A percentile compares a stretch with the other conserved stretches of the same genome.
Evolutionary conservation across 2,797 vertebrate genomes (phyloP).

Genomic region (Syndactyla subalaris): DNA sequence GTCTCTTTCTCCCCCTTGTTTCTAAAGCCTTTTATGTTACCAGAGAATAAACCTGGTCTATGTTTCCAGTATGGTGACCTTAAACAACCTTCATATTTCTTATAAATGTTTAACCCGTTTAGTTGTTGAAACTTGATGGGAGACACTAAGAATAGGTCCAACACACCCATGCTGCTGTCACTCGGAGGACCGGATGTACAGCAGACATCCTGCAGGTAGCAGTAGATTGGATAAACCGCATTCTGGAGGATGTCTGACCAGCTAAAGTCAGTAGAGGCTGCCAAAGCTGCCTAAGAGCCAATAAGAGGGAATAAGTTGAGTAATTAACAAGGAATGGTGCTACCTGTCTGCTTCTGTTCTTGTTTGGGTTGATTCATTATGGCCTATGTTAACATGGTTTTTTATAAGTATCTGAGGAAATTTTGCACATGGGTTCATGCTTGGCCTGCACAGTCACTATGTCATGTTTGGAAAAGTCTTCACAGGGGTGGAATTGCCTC

Average conservation of each 20-base stretch:
- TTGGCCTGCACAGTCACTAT: not conserved
- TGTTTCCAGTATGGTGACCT: not conserved
- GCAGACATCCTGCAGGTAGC: not conserved
- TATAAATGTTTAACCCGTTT: not conserved
- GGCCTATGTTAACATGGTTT: not conserved
- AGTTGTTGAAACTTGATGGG: not conserved
- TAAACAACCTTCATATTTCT: not conserved
- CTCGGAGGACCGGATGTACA: not conserved
- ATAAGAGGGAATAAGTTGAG: not conserved
- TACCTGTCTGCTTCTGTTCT: not conserved
- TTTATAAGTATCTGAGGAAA: not conserved
- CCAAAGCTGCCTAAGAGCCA: not conserved
- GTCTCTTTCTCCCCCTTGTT: not conserved
- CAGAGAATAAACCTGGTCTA: not conserved
- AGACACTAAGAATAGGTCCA: slow-evolving; percentile 3
- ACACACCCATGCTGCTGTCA: not conserved
- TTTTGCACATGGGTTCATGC: not conserved
- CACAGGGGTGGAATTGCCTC: not conserved
- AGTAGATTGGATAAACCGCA: not conserved
- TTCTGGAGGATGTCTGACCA: not conserved
- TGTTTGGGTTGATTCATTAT: not conserved
- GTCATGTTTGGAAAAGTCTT: not conserved
- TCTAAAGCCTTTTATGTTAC: not conserved
- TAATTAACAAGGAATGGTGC: not conserved
- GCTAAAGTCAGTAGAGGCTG: not conserved